Base-by-base conservation (phyloP, 2,113 vertebrate genomes). In the Hystrix brachyura region DNA sequence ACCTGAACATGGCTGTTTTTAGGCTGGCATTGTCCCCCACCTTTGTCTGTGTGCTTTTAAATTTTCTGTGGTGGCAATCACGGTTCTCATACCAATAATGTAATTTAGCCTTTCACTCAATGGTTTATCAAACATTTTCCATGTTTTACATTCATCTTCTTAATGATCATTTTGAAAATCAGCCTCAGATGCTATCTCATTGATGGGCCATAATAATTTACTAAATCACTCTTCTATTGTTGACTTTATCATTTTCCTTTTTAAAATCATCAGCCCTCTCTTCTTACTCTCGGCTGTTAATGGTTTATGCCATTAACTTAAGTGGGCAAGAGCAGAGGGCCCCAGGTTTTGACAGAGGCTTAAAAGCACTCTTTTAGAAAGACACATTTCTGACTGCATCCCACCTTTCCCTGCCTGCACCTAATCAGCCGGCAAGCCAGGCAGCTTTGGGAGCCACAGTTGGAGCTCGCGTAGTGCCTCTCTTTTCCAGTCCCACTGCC, bases 151-250 rank as follows among this genome's bases (percentile, higher is more conserved):
- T 95, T 94, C 74, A 91, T 94, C 34, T 81, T 82, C 67, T 93
- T 97, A 96, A 97, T 89, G 91, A 96, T 80, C 67, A 87, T 88
- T 95, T 96, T 0, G 8, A 86, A 96, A 96, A 95, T 32, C 21
- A 27, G 89, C 82, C 74, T 89, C 74, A 53, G 67, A 96, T 95
- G 76, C 87, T 72, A n/a, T 71, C 62, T 83, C 0, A 0, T 74
- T 82, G 89, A 95, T 93, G 91, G 87, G 79, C 89, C 86, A 86
- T 83, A 84, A 94, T 95, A 83, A 97, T 94, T 96, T 91, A 71
- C 86, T 86, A 94, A 96, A 88, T 95, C 83, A 93, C 82, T 94
- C 79, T 93, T 96, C 83, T 91, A 93, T 96, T 94, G 74, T 96
- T 94, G 57, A 71, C 60, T 83, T 96, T 72, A 90, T 87, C 83